These are phyloP conservation scores for Equus przewalskii DNA, from an alignment of 2,113 vertebrate species.

Conservation along the genomic window DNA sequence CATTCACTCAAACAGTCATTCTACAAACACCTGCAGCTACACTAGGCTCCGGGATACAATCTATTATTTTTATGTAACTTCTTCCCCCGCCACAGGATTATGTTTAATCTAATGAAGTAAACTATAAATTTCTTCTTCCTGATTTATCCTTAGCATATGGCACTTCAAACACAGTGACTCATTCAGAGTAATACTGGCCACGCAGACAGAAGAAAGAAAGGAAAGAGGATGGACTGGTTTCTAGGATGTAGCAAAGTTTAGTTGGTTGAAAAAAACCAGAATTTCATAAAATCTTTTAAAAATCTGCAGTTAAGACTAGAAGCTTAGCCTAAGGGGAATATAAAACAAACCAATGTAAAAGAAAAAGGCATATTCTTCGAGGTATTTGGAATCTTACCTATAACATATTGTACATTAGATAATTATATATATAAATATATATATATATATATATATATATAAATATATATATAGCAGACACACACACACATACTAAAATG, in stretches of 20 bases:
- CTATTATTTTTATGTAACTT: background rate
- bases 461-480: background rate
- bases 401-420: no score
- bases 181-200: rapidly evolving
- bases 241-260: background rate
- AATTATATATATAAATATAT: no score
- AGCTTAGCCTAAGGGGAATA: background rate
- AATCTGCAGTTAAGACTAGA: background rate
- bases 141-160: background rate
- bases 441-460: background rate
- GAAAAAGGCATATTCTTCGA: background rate
- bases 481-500: background rate
- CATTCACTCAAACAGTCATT: background rate
- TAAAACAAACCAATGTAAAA: background rate
- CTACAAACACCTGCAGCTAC: background rate
- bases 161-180: background rate
- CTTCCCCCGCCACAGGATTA: background rate
- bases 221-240: background rate
- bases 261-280: background rate
- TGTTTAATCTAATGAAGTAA: background rate
- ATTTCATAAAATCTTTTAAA: background rate
- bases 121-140: background rate
- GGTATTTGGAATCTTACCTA: background rate
- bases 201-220: background rate
- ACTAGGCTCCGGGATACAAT: background rate